phyloP scores from a whole-genome alignment of 2,888 invertebrate genomes.

The Torymus auratus region DNA sequence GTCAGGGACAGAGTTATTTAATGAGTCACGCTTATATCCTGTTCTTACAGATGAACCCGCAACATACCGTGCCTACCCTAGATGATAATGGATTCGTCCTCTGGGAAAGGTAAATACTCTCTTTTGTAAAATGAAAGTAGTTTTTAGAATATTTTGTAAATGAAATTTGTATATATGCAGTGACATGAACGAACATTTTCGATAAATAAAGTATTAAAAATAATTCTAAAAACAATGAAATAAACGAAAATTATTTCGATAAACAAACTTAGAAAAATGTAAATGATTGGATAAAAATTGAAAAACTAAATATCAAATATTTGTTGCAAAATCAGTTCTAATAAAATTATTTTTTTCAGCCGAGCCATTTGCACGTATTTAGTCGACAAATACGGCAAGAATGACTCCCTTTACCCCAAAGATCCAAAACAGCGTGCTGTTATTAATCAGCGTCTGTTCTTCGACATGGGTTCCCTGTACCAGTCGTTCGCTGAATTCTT shows the following conservation, averaged over 20 bases:
- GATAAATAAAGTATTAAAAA: no score
- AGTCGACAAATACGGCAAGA: constrained; percentile 82
- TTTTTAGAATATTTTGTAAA: neutral
- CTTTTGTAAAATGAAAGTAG: neutral
- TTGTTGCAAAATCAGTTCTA: no score
- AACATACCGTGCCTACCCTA: constrained; percentile 85
- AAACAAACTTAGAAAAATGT: no score
- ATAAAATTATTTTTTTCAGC: constrained; percentile 75
- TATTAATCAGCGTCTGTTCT: constrained; percentile 82
- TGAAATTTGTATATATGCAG: neutral
- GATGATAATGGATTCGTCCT: constrained; percentile 84
- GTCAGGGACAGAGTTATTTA: constrained; percentile 4
- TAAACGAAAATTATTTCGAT: no score
- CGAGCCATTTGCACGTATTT: constrained; percentile 84
- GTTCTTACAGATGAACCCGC: constrained; percentile 82
- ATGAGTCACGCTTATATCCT: constrained; percentile 27
- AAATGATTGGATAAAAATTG: no score
- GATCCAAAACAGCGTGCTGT: constrained; percentile 81
- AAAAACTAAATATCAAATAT: no score
- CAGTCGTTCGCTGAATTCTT: constrained; percentile 78
- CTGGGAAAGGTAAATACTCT: constrained; percentile 81
- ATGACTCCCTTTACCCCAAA: constrained; percentile 82
- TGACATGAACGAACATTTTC: no score
- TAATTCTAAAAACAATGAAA: no score
- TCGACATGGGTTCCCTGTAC: constrained; percentile 81